These are phyloP conservation scores for Brachionus paranguensis DNA, from an alignment of 1,140 invertebrate species.

Conservation along the genomic window DNA sequence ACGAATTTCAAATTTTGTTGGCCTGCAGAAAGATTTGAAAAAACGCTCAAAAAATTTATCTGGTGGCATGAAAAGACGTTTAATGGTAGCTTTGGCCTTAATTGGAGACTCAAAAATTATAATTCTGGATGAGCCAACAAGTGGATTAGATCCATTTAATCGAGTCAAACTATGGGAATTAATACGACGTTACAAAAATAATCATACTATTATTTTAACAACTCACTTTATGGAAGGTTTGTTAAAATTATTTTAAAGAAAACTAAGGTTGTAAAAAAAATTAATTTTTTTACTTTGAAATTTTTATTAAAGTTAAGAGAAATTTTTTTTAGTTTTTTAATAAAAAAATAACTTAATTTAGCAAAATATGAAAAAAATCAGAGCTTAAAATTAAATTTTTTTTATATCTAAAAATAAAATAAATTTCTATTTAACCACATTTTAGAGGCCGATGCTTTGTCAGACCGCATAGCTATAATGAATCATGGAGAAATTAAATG, in stretches of 20 bases:
- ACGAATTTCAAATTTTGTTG: constrained; percentile 57
- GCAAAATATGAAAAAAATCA: no score
- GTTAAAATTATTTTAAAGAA: no score
- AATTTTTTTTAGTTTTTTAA: no score
- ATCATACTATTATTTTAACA: constrained; percentile 38
- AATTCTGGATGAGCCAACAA: constrained; percentile 68
- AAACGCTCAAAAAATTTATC: constrained; percentile 64
- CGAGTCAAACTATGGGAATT: constrained; percentile 78
- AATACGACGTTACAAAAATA: constrained; percentile 41
- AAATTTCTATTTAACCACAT: no score
- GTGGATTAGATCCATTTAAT: constrained; percentile 88
- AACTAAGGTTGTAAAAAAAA: no score
- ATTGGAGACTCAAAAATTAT: constrained; percentile 56
- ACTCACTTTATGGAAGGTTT: constrained; percentile 54
- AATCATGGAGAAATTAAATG: constrained; percentile 29
- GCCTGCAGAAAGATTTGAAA: constrained; percentile 61
- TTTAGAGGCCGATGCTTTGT: constrained; percentile 80
- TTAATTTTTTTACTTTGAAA: no score
- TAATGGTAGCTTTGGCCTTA: constrained; percentile 58
- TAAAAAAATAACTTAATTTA: background rate
- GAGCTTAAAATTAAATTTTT: no score
- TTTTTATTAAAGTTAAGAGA: background rate
- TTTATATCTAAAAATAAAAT: no score
- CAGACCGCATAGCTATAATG: constrained; percentile 62
- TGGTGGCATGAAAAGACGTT: constrained; percentile 58